These are phyloP conservation scores for Sarcophaga rosellei DNA, from an alignment of 2,888 invertebrate genomes.

Conservation along the genomic window DNA sequence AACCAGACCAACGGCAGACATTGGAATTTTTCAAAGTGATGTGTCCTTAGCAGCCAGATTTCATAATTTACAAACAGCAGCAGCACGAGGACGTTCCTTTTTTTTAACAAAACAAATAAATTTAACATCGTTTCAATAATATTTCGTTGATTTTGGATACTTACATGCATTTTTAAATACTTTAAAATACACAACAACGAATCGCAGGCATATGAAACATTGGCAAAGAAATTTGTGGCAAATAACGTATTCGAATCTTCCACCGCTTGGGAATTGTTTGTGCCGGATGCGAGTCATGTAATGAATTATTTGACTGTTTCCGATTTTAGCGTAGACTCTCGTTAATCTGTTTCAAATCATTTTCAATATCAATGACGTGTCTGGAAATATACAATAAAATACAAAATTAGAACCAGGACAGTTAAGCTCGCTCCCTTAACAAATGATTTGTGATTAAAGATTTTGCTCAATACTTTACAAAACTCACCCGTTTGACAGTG, in stretches of 20 bases:
- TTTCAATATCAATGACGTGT: neutral
- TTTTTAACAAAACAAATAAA: no score
- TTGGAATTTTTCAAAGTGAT: constrained; percentile 89
- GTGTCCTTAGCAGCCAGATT: constrained; percentile 87
- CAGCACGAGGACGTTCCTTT: constrained; percentile 86
- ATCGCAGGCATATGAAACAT: no score
- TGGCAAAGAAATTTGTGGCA: no score
- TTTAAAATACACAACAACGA: constrained; percentile 78
- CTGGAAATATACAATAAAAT: constrained; percentile 58
- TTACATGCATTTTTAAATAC: constrained; percentile 86
- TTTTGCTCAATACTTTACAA: constrained; percentile 69
- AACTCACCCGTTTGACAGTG: constrained; percentile 70
- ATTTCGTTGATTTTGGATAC: constrained; percentile 37
- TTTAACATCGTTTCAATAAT: no score
- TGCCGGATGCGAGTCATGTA: constrained; percentile 31
- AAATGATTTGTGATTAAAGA: neutral
- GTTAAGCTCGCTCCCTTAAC: constrained; percentile 67
- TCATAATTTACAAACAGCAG: constrained; percentile 90
- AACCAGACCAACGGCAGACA: constrained; percentile 88
- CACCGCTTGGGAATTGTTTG: constrained; percentile 56
- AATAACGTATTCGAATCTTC: constrained; percentile 69
- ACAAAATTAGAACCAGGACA: neutral
- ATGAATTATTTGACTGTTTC: constrained; percentile 19
- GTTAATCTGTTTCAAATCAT: constrained; percentile 72
- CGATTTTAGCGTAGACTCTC: constrained; percentile 71